Conservation (phyloP, 2,797 vertebrate genomes). For the Avahi laniger region DNA sequence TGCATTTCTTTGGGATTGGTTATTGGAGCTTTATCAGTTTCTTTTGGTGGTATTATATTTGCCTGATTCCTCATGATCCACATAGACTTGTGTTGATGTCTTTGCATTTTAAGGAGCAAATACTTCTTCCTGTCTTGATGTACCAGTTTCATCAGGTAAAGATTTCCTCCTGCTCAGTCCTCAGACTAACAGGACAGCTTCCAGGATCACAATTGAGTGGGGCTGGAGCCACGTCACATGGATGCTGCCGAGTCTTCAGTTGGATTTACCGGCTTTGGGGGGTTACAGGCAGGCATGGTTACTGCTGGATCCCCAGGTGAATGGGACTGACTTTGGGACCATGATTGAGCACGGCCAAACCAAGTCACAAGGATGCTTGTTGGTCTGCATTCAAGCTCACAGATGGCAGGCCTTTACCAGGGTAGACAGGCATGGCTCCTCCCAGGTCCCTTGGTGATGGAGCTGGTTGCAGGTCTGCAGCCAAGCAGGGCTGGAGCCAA, state of each 20-base stretch:
- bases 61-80: not conserved
- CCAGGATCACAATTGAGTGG: not conserved
- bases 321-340: not conserved
- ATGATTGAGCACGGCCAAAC: not conserved
- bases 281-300: not conserved
- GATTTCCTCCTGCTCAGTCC: not conserved
- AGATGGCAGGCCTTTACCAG: not conserved
- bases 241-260: not conserved
- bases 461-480: not conserved
- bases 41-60: not conserved
- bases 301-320: not conserved
- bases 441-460: not conserved
- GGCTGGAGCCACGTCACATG: not conserved
- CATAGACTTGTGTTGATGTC: not conserved
- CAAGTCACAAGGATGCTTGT: not conserved
- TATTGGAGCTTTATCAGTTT: not conserved
- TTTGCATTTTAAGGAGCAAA: not conserved
- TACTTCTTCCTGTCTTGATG: not conserved
- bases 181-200: not conserved
- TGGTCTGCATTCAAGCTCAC: not conserved
- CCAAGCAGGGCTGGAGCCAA: not conserved
- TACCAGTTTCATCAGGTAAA: not conserved
- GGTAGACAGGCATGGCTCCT: not conserved
- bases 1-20: not conserved
- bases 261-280: not conserved